Evolutionary conservation across 2,113 vertebrate genomes (phyloP), one percentile per base, ranked within the genome.

Genomic region (Scomber japonicus): DNA sequence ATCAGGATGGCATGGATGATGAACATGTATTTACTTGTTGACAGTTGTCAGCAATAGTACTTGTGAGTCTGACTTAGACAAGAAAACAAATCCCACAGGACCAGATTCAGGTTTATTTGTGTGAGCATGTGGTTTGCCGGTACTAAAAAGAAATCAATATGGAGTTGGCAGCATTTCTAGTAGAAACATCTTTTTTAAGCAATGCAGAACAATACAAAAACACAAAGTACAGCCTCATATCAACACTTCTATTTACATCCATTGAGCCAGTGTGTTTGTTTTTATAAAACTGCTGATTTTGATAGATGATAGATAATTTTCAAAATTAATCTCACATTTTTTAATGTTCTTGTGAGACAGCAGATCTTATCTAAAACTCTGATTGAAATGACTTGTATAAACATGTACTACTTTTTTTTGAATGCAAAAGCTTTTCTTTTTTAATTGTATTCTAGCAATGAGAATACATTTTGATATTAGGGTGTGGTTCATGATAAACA

Each of bases 11-110:
- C 35, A 2, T 17, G 12, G 19, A 40, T 51, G 66, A 65, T 82
- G 24, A 81, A 78, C 60, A 50, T 53, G 91, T 61, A 21, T 46
- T 71, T 66, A n/a, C 66, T 70, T 67, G 75, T 71, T 69, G 49
- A 21, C 78, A 46, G 49, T 61, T 81, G 77, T 82, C 73, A 76
- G 60, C 27, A 64, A n/a, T n/a, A n/a, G 16, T 12, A 11, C 24
- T 75, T 54, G 14, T 50, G 56, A 21, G 69, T 62, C 66, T 83
- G 76, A 67, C 50, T 65, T 68, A 74, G 4, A 7, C 53, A 57
- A 49, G 53, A 35, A 56, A 77, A 67, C 61, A 50, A 66, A 31
- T 4, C 19, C 21, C 46, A 9, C 67, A n/a, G 27, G 35, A 35
- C 30, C 2, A 3, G 44, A 44, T 65, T 72, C 17, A 30, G 31